Conservation (phyloP, 2,888 invertebrate species). For the Apamea epomidion region DNA sequence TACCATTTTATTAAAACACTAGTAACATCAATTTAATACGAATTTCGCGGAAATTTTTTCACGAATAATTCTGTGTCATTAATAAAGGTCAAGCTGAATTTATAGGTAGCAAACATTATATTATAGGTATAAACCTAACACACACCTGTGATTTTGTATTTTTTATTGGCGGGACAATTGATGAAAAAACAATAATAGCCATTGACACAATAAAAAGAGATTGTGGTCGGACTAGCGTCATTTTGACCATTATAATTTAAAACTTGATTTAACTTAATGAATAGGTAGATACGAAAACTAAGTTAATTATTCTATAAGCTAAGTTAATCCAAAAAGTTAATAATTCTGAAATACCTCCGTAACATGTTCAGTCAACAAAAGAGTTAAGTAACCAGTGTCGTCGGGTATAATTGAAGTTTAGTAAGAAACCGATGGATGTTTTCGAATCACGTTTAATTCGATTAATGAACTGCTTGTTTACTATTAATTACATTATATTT, state of each 20-base stretch:
- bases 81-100: constrained; percentile 7
- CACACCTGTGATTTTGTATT: constrained; percentile 14
- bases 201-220: constrained; percentile 18
- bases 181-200: neutral
- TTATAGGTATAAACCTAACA: constrained; percentile 10
- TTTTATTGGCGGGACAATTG: constrained; percentile 7
- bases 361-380: no score
- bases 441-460: no score
- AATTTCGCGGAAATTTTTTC: constrained; percentile 21
- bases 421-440: no score
- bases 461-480: no score
- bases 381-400: no score
- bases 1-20: neutral
- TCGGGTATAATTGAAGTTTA: no score
- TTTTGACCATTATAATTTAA: neutral
- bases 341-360: neutral
- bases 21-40: neutral
- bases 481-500: no score
- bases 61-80: constrained; percentile 21
- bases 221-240: constrained; percentile 12
- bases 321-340: neutral
- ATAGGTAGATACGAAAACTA: neutral
- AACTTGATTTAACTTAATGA: neutral
- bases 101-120: constrained; percentile 1
- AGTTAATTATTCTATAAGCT: neutral